Evolutionary conservation across 2,888 invertebrate genomes (phyloP), one percentile per base, ranked within the genome.

Genomic region (Epiblema foenella): DNA sequence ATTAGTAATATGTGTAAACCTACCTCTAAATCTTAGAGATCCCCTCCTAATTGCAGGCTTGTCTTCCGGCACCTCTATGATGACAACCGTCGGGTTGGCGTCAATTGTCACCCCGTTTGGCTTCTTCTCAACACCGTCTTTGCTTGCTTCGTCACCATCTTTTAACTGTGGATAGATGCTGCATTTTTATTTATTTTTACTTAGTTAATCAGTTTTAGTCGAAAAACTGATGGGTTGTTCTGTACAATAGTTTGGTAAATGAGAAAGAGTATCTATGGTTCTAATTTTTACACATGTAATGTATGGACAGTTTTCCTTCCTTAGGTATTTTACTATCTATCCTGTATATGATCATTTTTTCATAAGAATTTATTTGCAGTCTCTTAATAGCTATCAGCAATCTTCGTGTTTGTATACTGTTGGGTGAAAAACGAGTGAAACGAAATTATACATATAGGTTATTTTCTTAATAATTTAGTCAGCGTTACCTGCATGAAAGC

Each of bases 1-100:
- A 56, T 39, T 18, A 56, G 12, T 12, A 54, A 37, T 33, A 46
- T 42, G 20, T 49, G 7, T 5, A 33, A 5, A 62, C 24, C 75
- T 87, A 94, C 95, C 95, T 94, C 94, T 94, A 81, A 95, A 95
- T 77, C 95, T 89, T 60, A 95, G 87, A 20, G 95, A 91, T 56
- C 93, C 94, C 75, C 89, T 86, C 69, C 91, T 88, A 24, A 82
- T 84, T 1, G 79, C 73, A 1, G 88, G 85, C 72, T 86, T 87
- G 0, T 91, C 92, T 24, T 77, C 80, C 0, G 84, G 77, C 7
- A 86, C 84, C 69, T 93, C 91, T 9, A 91, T 80, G 20, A 91
- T 84, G 10, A 91, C 84, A 10, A 91, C 84, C 1, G 83, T 83
- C 0, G 92, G 87, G 0, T 85, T 74, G 1, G 76, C 76, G 9